Evolutionary conservation across 2,113 vertebrate genomes (phyloP).

Genomic region (Mesitornis unicolor): DNA sequence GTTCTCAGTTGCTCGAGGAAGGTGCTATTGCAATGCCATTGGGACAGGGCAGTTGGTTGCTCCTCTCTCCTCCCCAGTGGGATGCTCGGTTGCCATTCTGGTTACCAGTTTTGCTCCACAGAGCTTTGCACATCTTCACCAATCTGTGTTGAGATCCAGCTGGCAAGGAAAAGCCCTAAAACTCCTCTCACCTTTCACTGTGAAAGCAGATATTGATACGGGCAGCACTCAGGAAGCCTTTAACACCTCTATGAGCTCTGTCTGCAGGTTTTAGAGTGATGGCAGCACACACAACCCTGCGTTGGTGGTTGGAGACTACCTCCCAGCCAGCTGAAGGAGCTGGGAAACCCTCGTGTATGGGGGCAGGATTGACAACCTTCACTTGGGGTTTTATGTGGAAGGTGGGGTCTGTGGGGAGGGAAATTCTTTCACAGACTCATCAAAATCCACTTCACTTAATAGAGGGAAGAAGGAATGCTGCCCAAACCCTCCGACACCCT

Average conservation of each 20-base stretch:
- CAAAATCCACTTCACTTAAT: conserved; percentile 35
- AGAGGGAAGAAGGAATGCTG: background rate
- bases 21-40: background rate
- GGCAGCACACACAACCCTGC: background rate
- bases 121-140: background rate
- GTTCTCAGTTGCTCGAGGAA: background rate
- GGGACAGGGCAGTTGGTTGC: background rate
- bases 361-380: background rate
- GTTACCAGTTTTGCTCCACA: background rate
- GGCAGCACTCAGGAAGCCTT: background rate
- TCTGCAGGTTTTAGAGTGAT: background rate
- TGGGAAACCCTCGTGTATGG: background rate
- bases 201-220: background rate
- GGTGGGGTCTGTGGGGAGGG: background rate
- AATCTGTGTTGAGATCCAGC: background rate
- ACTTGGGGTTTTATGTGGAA: background rate
- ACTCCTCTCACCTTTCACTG: background rate
- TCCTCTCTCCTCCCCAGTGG: background rate
- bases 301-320: background rate
- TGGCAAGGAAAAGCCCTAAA: background rate
- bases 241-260: background rate
- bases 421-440: background rate
- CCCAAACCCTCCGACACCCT: conserved; percentile 18
- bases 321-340: background rate
- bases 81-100: background rate